These are phyloP conservation scores for Tetramorium alpestre DNA, from an alignment of 1,140 invertebrate species.

Conservation along the genomic window DNA sequence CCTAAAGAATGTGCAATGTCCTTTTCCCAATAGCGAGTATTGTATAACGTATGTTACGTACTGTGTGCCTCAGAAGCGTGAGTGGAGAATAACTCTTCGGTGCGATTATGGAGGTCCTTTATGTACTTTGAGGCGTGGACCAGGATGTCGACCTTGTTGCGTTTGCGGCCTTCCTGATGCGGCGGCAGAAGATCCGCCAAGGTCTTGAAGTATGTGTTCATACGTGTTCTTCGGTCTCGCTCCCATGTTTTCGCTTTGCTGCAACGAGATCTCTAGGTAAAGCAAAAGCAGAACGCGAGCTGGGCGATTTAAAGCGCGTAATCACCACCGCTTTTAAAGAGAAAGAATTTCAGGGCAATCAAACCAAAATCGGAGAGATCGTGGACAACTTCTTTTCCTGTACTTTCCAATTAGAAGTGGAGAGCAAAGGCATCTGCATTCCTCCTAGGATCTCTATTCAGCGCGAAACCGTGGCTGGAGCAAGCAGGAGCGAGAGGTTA, in stretches of 20 bases:
- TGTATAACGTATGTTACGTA: background rate
- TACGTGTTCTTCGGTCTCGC: slow-evolving; percentile 85
- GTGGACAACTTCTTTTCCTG: background rate
- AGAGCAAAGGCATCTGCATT: background rate
- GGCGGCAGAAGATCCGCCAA: slow-evolving; percentile 85
- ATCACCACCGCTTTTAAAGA: background rate
- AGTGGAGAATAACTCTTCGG: slow-evolving; percentile 81
- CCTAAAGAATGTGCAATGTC: background rate
- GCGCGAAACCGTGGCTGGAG: background rate
- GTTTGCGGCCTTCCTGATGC: slow-evolving; percentile 84
- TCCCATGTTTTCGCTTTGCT: slow-evolving; percentile 87
- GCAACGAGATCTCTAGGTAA: slow-evolving; percentile 19
- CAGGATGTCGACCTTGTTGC: slow-evolving; percentile 86
- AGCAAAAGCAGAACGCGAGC: background rate
- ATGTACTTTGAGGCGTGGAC: slow-evolving; percentile 85
- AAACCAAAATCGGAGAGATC: background rate
- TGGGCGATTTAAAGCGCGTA: background rate
- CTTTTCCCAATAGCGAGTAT: too few relatives aligned
- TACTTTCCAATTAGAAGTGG: background rate
- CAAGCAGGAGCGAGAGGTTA: slow-evolving; percentile 20
- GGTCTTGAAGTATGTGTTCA: slow-evolving; percentile 85
- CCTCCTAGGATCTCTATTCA: background rate
- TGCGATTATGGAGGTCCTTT: slow-evolving; percentile 84
- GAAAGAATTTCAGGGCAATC: background rate
- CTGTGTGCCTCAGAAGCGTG: slow-evolving; percentile 82